Evolutionary conservation across 2,797 vertebrate species (phyloP).

Genomic region (Protosalanx chinensis): DNA sequence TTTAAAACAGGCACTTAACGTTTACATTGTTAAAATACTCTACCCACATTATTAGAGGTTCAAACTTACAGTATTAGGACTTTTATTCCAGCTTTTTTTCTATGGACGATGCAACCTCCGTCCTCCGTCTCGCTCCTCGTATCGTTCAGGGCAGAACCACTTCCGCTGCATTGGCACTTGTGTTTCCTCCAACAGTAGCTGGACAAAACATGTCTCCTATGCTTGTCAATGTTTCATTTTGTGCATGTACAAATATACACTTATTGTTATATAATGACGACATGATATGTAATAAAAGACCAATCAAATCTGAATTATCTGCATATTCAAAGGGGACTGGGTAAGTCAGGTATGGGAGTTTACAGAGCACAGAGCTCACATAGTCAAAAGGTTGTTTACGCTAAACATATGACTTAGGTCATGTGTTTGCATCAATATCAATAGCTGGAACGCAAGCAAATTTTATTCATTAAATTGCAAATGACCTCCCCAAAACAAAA

Average conservation of each 20-base stretch:
- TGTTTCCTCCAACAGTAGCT: constrained; percentile 68
- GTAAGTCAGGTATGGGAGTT: no score
- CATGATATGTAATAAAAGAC: no score
- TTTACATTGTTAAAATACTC: not conserved
- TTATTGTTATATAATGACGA: no score
- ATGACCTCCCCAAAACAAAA: no score
- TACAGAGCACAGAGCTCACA: not conserved
- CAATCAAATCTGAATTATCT: no score
- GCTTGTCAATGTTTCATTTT: no score
- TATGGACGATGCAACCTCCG: constrained; percentile 71
- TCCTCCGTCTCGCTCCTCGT: constrained; percentile 71
- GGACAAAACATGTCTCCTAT: no score
- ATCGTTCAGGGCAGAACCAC: constrained; percentile 79
- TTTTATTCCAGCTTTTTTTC: constrained; percentile 68
- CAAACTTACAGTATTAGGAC: constrained; percentile 71
- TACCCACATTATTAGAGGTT: not conserved
- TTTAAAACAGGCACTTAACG: constrained; percentile 12
- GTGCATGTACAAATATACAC: no score
- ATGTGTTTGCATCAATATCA: no score
- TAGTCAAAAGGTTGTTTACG: not conserved
- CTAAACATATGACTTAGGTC: constrained; percentile 20
- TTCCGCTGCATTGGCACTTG: constrained; percentile 80
- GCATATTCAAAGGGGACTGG: no score
- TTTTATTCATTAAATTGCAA: no score
- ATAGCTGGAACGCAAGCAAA: no score